Evolutionary conservation across 2,888 invertebrate genomes (phyloP), one percentile per base, ranked within the genome.

Genomic region (Tipula vernalis): DNA sequence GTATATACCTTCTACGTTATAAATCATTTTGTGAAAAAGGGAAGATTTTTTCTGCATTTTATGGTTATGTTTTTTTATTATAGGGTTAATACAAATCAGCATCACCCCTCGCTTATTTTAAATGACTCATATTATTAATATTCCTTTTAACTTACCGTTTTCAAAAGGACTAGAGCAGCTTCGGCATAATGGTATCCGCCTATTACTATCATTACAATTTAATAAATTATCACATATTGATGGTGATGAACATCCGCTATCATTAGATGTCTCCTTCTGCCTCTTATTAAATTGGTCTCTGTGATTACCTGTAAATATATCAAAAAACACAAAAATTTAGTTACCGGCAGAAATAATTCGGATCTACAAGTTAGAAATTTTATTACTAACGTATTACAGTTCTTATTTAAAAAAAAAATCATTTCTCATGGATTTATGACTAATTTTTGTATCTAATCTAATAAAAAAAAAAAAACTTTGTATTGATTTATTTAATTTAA

Each of bases 271-370:
- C 89, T 95, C 95, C 89, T 94, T 93, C 91, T 95, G 94, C 89
- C 94, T 93, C 89, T 94, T 93, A 89, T 94, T 94, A 91, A 95
- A 95, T 71, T 71, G 71, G 90, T 95, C 95, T 90, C 94, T 93
- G 91, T 95, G 95, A 89, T 94, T 95, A 90, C 94, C 95, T 95
- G 92, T 13, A 93, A 92, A 87, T 83, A 83, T 36, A 83, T 36
- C 0, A 88, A 87, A 88, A 36, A 87, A 88, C 87, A 2, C 28
- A 28, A 28, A 28, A 1, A 28, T 28, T 28, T 28, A 28, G 28
- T 28, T 28, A 28, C 28, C 28, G 28, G 28, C 28, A 28, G 28
- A 28, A 28, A 28, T 28, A n/a, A n/a, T n/a, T n/a, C n/a, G n/a
- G 28, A 28, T 28, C 28, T 28, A 28, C 28, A 28, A 87, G 86